Evolutionary conservation across 2,797 vertebrate species (phyloP), one percentile per base, ranked within the genome.

Genomic region (Muscicapa comitata): DNA sequence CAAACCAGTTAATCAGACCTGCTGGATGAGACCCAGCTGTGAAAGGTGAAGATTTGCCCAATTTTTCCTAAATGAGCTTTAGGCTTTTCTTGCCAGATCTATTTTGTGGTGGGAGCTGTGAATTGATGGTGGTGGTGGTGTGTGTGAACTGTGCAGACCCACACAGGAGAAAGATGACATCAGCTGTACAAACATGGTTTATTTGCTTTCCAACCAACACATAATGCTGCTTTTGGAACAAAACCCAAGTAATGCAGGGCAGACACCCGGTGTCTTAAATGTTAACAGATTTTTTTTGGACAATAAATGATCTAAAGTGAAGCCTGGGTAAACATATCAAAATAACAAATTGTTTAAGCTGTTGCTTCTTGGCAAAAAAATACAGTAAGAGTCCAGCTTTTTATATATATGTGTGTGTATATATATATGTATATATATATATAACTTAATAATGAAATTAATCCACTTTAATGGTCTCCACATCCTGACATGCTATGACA

Each of bases 11-110:
- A 88, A 92, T 90, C 83, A 59, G 53, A 86, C 37, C 45, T 70
- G 47, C 65, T 65, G 86, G 92, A 75, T 35, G 67, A 92, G 74
- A 48, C 62, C 63, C 76, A 90, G 88, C 62, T 90, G 66, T 28
- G 83, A 81, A 84, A 94, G 86, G 88, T 84, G 85, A 88, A 70
- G 61, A 81, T 90, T 78, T 92, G 63, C 50, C 74, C 55, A 48
- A 17, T 86, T 82, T 81, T 86, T 90, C 54, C 71, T 53, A 81
- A 86, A 74, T 10, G 6, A 0, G 0, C 35, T 86, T 86, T 40
- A 42, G 35, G 62, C 40, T 72, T 47, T 62, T 72, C 45, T 74
- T 81, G 59, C 81, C 91, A 94, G 59, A 58, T 16, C 10, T 18
- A 1, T 86, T 86, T 63, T 86, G 82, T 33, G 77, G 80, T 1